A percentile compares a stretch with the other conserved stretches of the same genome.
Conservation (phyloP, 2,888 invertebrate species). For the Spodoptera picta region DNA sequence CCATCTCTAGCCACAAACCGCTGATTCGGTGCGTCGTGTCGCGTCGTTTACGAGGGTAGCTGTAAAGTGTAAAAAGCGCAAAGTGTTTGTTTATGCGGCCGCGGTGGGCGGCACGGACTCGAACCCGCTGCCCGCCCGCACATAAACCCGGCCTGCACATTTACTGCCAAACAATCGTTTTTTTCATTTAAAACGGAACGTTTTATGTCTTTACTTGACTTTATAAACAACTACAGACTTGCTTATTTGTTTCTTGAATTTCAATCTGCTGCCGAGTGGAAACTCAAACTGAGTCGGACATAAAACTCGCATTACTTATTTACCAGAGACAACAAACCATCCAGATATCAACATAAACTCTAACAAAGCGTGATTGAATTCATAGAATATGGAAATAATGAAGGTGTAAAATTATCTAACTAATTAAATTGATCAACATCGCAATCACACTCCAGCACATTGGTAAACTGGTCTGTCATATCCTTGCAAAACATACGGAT, state of each 20-base stretch:
- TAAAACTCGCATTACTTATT: constrained; percentile 13
- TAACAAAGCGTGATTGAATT: too few species aligned
- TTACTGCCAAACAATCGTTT: constrained; percentile 70
- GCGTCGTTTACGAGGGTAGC: constrained; percentile 84
- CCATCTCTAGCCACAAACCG: constrained; percentile 73
- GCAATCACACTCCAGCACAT: too few species aligned
- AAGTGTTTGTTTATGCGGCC: constrained; percentile 86
- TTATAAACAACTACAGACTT: constrained; percentile 51
- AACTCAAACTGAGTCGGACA: constrained; percentile 23
- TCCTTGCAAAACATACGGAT: too few species aligned
- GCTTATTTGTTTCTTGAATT: constrained; percentile 49
- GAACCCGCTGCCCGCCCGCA: constrained; percentile 51
- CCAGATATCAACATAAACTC: too few species aligned
- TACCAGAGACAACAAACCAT: neutral
- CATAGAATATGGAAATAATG: too few species aligned
- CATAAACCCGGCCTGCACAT: constrained; percentile 76
- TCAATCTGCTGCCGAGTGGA: constrained; percentile 34
- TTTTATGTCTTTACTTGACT: constrained; percentile 60
- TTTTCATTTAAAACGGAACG: constrained; percentile 60
- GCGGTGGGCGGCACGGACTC: constrained; percentile 69
- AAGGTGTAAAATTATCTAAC: too few species aligned
- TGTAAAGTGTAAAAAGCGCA: constrained; percentile 86
- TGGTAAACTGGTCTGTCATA: too few species aligned
- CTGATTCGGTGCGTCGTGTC: constrained; percentile 83
- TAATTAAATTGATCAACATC: too few species aligned